phyloP scores from a whole-genome alignment of 2,888 invertebrate genomes.

The Lithophane ornitopus region DNA sequence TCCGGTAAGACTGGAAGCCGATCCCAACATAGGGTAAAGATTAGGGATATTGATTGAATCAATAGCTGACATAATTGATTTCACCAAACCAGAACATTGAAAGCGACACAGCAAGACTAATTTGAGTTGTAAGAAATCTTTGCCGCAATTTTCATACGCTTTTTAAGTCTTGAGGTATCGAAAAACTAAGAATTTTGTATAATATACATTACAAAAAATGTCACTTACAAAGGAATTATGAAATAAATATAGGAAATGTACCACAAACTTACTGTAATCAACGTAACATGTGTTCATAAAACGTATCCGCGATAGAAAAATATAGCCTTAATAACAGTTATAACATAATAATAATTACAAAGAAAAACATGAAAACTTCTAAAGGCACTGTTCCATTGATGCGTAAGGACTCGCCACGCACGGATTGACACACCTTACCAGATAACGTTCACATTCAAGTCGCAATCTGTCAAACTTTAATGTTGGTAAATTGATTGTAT shows the following conservation, averaged over 20 bases:
- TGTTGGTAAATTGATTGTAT: too few species aligned
- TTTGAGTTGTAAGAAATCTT: too few species aligned
- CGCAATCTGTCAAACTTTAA: too few species aligned
- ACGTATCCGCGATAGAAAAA: constrained; percentile 21
- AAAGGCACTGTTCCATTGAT: constrained; percentile 3
- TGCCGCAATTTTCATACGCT: background rate
- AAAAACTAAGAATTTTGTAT: background rate
- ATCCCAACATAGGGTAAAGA: too few species aligned
- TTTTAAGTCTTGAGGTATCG: background rate
- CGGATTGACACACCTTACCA: background rate
- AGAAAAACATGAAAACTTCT: background rate
- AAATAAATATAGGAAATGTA: constrained; percentile 4
- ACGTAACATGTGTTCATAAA: constrained; percentile 23
- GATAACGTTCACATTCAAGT: too few species aligned
- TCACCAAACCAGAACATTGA: background rate
- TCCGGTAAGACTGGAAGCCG: too few species aligned
- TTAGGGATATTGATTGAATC: too few species aligned
- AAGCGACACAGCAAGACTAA: background rate
- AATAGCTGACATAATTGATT: background rate
- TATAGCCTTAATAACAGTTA: background rate
- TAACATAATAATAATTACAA: background rate
- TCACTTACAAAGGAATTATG: constrained; percentile 2
- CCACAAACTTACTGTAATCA: background rate
- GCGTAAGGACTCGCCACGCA: too few species aligned
- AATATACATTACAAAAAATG: background rate